Base-by-base conservation (phyloP, 2,797 vertebrate genomes). In the Pempheris klunzingeri region DNA sequence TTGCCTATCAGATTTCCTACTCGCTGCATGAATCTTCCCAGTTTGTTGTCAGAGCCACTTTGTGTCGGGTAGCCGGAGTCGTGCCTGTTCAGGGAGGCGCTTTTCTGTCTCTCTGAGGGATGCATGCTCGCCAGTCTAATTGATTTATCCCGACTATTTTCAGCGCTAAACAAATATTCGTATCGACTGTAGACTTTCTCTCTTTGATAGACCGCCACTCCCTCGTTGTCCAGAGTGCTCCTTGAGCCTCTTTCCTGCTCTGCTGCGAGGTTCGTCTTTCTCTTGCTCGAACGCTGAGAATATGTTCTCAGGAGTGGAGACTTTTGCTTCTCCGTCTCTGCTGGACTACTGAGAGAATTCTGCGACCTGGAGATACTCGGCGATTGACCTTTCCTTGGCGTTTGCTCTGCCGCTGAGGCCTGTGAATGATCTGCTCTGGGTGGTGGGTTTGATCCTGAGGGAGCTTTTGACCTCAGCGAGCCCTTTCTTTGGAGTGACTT, bases 1-100 rank as follows among this genome's bases (percentile, higher is more conserved):
- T 94, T 94, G 77, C 50, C 47, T 0, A 94, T 94, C 0, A 94
- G 62, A 75, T 82, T 89, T 58, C 92, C 93, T 0, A 94, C 74
- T 32, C 91, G 84, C 65, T 94, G 94, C 84, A 94, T 94, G 83
- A 94, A 92, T 34, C 78, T 66, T 8, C 90, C 92, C 71, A 94
- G 77, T 76, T 87, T 93, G 59, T 93, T 94, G 22, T 94, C 92
- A 1, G 65, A 10, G 11, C 64, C 12, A 1, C 77, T 66, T 47
- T 86, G 89, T 0, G 83, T 54, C 61, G 57, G 20, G 24, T 49
- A 47, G 1, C 34, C 69, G 1, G 74, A 47, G 3, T 80, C 73
- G 0, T 34, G 9, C 14, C 75, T 61, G 61, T 47, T 79, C 22
- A 66, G 7, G 0, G 82, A 50, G 1, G 76, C 54, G 18, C 34